Evolutionary conservation across 2,113 vertebrate species (phyloP).

Genomic region (Australoheros scitulus): DNA sequence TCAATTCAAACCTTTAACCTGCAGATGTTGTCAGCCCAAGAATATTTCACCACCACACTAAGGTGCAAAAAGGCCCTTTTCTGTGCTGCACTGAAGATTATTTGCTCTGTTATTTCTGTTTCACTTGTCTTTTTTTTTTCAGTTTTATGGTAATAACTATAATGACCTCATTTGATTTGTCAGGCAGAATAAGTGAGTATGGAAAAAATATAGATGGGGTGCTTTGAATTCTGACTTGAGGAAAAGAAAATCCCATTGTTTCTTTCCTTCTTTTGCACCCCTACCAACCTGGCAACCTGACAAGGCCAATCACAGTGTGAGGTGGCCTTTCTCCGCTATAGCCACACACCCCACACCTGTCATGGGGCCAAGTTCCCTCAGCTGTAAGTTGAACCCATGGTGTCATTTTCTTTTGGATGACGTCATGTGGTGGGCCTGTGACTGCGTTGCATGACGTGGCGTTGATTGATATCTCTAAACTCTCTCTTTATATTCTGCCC

Average conservation of each 20-base stretch:
- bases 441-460: slow-evolving; percentile 85
- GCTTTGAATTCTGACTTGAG: slow-evolving; percentile 71
- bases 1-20: slow-evolving; percentile 69
- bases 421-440: slow-evolving; percentile 85
- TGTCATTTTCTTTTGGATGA: slow-evolving; percentile 84
- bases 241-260: slow-evolving; percentile 76
- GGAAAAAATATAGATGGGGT: slow-evolving; percentile 57
- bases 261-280: slow-evolving; percentile 82
- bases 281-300: slow-evolving; percentile 80
- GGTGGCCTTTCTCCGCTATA: slow-evolving; percentile 82
- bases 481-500: slow-evolving; percentile 70
- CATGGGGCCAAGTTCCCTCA: slow-evolving; percentile 79
- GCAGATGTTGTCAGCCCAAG: slow-evolving; percentile 62
- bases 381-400: slow-evolving; percentile 86
- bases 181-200: slow-evolving; percentile 52
- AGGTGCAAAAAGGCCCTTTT: slow-evolving; percentile 29
- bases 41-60: slow-evolving; percentile 46
- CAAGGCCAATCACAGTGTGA: slow-evolving; percentile 83
- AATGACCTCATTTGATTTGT: slow-evolving; percentile 68
- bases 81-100: slow-evolving; percentile 49
- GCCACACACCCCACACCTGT: slow-evolving; percentile 75
- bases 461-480: slow-evolving; percentile 75
- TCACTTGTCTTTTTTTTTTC: slow-evolving; percentile 44
- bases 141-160: slow-evolving; percentile 59
- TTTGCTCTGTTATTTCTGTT: slow-evolving; percentile 59